Evolutionary conservation across 2,797 vertebrate genomes (phyloP).

Genomic region (Coregonus sp.): DNA sequence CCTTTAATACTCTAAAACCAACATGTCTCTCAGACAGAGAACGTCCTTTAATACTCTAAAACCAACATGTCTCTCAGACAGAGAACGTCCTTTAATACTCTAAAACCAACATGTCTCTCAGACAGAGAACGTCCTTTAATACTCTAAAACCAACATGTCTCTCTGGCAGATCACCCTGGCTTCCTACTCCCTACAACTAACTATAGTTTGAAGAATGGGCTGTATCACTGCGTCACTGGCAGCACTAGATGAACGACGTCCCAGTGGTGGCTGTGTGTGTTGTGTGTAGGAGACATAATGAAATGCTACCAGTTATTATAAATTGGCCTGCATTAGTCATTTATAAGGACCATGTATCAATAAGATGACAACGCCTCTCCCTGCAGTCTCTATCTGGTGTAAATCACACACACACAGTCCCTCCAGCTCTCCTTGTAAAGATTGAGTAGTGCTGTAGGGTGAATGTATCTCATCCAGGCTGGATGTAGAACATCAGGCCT

Average conservation of each 20-base stretch:
- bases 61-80: too few relatives aligned
- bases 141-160: too few relatives aligned
- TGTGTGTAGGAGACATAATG: slow-evolving; percentile 24
- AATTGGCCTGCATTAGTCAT: slow-evolving; percentile 44
- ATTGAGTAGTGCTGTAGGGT: slow-evolving; percentile 32
- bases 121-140: too few relatives aligned
- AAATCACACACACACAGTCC: slow-evolving; percentile 51
- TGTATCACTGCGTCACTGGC: not conserved
- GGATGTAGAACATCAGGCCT: slow-evolving; percentile 44
- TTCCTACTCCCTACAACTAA: not conserved
- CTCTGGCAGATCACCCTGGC: too few relatives aligned
- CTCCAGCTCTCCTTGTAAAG: slow-evolving; percentile 29
- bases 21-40: too few relatives aligned
- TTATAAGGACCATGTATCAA: slow-evolving; percentile 30
- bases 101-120: too few relatives aligned
- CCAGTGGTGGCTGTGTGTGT: slow-evolving; percentile 23
- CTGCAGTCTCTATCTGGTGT: slow-evolving; percentile 30
- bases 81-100: too few relatives aligned
- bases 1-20: too few relatives aligned
- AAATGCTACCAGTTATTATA: slow-evolving; percentile 31
- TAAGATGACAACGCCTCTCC: slow-evolving; percentile 23
- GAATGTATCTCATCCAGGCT: slow-evolving; percentile 4
- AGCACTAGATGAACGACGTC: slow-evolving; percentile 39
- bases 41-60: too few relatives aligned
- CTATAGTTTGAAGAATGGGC: not conserved